Percentiles rank a stretch among this genome's conserved stretches.
Conservation (phyloP, 2,888 invertebrate species). For the Rhamnusium bicolor region DNA sequence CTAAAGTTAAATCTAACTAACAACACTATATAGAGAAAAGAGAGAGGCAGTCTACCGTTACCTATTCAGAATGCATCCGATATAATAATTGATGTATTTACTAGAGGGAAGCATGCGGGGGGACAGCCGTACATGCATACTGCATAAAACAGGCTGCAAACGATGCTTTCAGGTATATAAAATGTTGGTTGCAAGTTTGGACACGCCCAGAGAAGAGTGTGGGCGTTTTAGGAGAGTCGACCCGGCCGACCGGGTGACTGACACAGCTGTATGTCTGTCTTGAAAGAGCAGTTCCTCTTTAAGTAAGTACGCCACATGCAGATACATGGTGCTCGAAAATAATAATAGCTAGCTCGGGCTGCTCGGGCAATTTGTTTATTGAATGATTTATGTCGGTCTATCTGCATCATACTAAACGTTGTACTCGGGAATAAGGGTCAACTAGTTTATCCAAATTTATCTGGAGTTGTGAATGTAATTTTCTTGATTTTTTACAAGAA, state of each 20-base stretch:
- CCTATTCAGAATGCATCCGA: conserved; percentile 50
- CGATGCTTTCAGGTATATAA: conserved; percentile 29
- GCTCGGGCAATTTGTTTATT: neutral
- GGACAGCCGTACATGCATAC: conserved; percentile 28
- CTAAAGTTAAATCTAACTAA: conserved; percentile 19
- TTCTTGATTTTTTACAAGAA: too few relatives aligned
- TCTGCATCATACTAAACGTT: too few relatives aligned
- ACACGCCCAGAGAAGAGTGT: conserved; percentile 61
- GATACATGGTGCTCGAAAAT: neutral
- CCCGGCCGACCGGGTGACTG: conserved; percentile 64
- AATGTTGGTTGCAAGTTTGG: conserved; percentile 41
- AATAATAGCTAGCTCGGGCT: neutral
- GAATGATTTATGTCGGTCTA: neutral
- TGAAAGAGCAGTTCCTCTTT: conserved; percentile 57
- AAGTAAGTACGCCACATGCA: conserved; percentile 33
- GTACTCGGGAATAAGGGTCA: neutral
- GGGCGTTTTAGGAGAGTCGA: conserved; percentile 59
- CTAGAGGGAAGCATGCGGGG: conserved; percentile 22
- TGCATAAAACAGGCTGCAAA: conserved; percentile 39
- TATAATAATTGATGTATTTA: conserved; percentile 47
- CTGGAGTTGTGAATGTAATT: too few relatives aligned
- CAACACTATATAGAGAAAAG: conserved; percentile 28
- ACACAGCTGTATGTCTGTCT: conserved; percentile 57
- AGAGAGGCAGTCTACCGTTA: conserved; percentile 45
- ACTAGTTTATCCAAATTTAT: neutral